Base-by-base conservation (phyloP, 2,113 vertebrate species). In the Tragulus kanchil region DNA sequence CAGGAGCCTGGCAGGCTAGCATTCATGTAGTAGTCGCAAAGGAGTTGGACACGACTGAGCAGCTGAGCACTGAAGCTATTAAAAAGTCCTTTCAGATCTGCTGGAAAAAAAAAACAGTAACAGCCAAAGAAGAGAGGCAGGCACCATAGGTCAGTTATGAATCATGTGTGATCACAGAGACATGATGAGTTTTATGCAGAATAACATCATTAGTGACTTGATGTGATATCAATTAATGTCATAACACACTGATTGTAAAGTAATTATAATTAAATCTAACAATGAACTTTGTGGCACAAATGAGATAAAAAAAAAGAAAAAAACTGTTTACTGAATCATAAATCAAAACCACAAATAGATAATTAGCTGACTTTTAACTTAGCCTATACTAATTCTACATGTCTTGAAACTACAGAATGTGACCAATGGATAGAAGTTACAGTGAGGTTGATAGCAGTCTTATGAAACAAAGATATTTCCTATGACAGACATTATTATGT, bases 261-360 rank as follows among this genome's bases (percentile, higher is more conserved):
- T n/a, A 96, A 92, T 79, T 97, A 93, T 96, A 97, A 98, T 97
- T 98, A 98, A 98, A 97, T 90, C 14, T 45, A 36, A 97, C 65
- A 96, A 97, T 82, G 97, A 93, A 94, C 25, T 95, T 96, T n/a
- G 6, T 95, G 31, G 25, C 19, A 67, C 17, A 91, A 94, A 96
- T 61, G 65, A 54, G 94, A 98, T 83, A 52, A 97, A 97, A 58
- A 75, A 97, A 97, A 90, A 16, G 85, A 31, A 96, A 97, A 97
- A 85, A 82, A n/a, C 71, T 95, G 56, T 42, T 77, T 75, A 59
- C 69, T 93, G 73, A 85, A 98, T 98, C 98, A 97, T 97, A 97
- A 98, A 97, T 98, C 75, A 97, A 96, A 93, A 98, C n/a, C 82
- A 19, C 62, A 88, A 95, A 36, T n/a, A n/a, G n/a, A n/a, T n/a